phyloP scores from a whole-genome alignment of 2,888 invertebrate species.

The Drosophila neotestacea region DNA sequence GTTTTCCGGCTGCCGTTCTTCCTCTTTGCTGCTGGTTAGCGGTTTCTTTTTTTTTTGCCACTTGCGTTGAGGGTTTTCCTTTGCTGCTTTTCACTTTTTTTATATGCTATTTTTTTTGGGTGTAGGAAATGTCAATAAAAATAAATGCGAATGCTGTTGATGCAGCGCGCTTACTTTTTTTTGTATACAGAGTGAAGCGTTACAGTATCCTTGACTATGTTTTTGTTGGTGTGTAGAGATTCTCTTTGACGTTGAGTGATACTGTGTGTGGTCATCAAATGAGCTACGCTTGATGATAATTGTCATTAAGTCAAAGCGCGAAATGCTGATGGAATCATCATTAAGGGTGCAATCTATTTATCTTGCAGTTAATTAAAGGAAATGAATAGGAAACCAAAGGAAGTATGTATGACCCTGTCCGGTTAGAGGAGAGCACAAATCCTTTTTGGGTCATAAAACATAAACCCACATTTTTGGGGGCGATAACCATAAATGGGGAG shows the following conservation, averaged over 20 bases:
- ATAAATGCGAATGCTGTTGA: constrained; percentile 66
- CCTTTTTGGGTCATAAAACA: constrained; percentile 59
- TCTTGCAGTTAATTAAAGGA: constrained; percentile 53
- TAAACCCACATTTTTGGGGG: constrained; percentile 55
- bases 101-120: constrained; percentile 11
- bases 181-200: constrained; percentile 43
- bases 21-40: constrained; percentile 40
- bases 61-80: constrained; percentile 21
- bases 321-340: constrained; percentile 29
- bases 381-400: constrained; percentile 33
- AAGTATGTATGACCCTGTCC: not conserved
- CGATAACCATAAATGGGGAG: constrained; percentile 61
- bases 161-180: constrained; percentile 47
- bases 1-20: constrained; percentile 11
- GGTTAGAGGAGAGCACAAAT: not conserved
- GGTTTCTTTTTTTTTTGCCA: constrained; percentile 29
- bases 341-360: constrained; percentile 48
- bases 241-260: constrained; percentile 49
- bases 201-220: constrained; percentile 45
- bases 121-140: constrained; percentile 72
- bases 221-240: constrained; percentile 48
- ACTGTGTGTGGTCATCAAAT: constrained; percentile 48
- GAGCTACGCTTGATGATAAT: constrained; percentile 52
- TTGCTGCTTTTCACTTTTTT: constrained; percentile 3
- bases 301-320: constrained; percentile 50